Percentiles rank a stretch among this genome's conserved stretches.
Evolutionary conservation across 1,140 invertebrate species (phyloP).

Genomic region (Chrysomallon squamiferum): DNA sequence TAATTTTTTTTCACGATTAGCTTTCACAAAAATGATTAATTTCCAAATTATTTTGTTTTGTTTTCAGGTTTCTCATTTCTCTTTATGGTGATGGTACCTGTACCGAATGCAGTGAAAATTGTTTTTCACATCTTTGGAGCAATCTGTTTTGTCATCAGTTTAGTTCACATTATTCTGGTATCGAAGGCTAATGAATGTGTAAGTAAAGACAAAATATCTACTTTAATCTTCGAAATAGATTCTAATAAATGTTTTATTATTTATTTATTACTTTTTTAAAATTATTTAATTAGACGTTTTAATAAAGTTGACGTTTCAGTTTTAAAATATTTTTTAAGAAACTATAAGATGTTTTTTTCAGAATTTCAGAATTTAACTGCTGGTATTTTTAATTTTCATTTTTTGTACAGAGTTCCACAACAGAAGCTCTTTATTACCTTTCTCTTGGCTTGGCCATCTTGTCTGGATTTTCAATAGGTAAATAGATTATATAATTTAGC

Average conservation of each 20-base stretch:
- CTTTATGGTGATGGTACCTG: constrained; percentile 50
- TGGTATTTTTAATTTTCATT: background rate
- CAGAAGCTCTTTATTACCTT: constrained; percentile 35
- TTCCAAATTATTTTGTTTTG: too few species aligned
- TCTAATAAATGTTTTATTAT: too few species aligned
- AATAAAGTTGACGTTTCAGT: too few species aligned
- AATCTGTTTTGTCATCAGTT: constrained; percentile 31
- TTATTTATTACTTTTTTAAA: too few species aligned
- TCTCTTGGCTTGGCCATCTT: constrained; percentile 32
- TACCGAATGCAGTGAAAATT: constrained; percentile 44
- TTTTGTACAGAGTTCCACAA: constrained; percentile 27
- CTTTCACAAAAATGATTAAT: too few species aligned
- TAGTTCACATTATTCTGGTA: constrained; percentile 26
- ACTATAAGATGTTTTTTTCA: too few species aligned
- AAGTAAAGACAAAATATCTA: constrained; percentile 19
- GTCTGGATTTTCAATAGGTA: constrained; percentile 25
- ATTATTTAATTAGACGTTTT: too few species aligned
- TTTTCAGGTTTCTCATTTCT: constrained; percentile 48
- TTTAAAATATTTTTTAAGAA: too few species aligned
- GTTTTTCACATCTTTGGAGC: constrained; percentile 49
- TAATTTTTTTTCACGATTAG: too few species aligned
- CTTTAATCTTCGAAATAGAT: background rate
- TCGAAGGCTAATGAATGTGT: constrained; percentile 42
- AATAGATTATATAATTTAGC: too few species aligned
- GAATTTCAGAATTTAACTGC: too few species aligned